Percentiles rank a stretch among this genome's conserved stretches.
phyloP scores from a whole-genome alignment of 1,140 invertebrate genomes.

The Aricia agestis region DNA sequence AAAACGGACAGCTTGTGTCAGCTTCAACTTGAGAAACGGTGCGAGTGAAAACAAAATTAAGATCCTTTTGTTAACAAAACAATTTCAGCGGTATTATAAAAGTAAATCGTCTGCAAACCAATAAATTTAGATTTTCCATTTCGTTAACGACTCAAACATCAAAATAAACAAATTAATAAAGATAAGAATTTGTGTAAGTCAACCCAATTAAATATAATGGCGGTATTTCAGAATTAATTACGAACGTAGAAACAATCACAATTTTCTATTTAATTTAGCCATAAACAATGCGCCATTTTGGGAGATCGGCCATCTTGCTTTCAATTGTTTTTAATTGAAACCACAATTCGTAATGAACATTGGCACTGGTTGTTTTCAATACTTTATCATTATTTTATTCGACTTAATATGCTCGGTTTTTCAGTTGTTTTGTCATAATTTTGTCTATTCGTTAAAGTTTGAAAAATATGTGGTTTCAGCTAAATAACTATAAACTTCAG shows the following conservation, averaged over 20 bases:
- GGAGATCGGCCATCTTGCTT: neutral
- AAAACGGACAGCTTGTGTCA: no score
- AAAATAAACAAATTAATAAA: slow-evolving; percentile 2
- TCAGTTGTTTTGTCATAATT: no score
- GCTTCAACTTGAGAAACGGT: no score
- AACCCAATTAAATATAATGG: neutral
- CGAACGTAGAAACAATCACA: neutral
- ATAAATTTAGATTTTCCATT: neutral
- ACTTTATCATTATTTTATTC: no score
- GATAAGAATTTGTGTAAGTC: neutral
- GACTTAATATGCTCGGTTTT: no score
- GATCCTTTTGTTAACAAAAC: no score
- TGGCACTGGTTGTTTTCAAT: no score
- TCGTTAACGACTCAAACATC: neutral
- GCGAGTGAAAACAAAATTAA: no score
- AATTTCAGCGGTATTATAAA: no score
- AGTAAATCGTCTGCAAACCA: neutral
- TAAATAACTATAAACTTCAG: no score
- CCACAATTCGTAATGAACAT: neutral
- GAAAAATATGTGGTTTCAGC: no score
- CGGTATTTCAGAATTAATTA: neutral
- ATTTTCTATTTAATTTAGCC: neutral
- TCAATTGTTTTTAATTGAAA: neutral
- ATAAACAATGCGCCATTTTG: slow-evolving; percentile 5
- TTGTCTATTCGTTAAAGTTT: no score